Base-by-base conservation (phyloP, 2,888 invertebrate species). In the Meteorus colon region DNA sequence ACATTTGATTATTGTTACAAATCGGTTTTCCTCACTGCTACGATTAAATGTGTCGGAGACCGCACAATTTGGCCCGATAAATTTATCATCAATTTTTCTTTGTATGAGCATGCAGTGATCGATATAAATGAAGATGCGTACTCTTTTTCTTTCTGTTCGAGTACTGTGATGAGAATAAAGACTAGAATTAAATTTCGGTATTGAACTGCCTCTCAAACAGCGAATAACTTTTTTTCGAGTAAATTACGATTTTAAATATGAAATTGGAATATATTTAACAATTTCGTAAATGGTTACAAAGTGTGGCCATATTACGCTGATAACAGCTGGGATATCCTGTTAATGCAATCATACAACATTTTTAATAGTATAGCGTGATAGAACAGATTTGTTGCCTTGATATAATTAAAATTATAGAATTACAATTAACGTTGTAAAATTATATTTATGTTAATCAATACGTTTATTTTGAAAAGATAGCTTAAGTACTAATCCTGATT, bases 381-480 rank as follows among this genome's bases (percentile, higher is more conserved):
- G 2, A n/a, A 14, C 16, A 81, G 79, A 79, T 80, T 80, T 80
- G 81, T 81, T 81, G 81, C 80, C 81, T 81, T 81, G 69, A 59
- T 66, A 75, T 74, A 74, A 76, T 75, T 76, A 78, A 74, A 76
- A 78, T 63, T 34, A 12, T 79, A 74, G 74, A 63, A 77, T 74
- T 72, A 77, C 78, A 71, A 78, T 81, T 77, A 78, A 76, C 77
- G 71, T 62, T 79, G 73, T 79, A 80, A 80, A 60, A 73, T 65
- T 65, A 41, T 34, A 19, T 37, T 34, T 41, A 62, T 16, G n/a
- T 65, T 65, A 41, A 65, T 10, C n/a, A 55, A n/a, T 37, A n/a
- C 14, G 37, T 19, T 37, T 41, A 65, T 34, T 37, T 41, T 65
- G 24, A n/a, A 41, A 65, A 37, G 4, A 41, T 16, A 65, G 24